These are phyloP conservation scores for Heliconius hewitsoni DNA, from an alignment of 1,140 invertebrate genomes.

Conservation along the genomic window DNA sequence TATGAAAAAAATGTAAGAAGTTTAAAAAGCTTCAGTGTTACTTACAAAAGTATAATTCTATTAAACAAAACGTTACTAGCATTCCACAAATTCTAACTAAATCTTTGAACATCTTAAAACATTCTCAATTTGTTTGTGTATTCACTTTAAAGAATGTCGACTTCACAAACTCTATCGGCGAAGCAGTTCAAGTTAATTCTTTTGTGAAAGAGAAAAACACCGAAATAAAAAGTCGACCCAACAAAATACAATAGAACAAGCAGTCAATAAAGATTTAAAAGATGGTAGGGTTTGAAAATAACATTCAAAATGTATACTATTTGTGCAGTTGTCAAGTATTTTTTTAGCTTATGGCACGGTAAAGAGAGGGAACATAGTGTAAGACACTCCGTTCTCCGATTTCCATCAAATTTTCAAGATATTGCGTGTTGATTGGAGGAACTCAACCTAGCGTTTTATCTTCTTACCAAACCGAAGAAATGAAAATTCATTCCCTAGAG, in stretches of 20 bases:
- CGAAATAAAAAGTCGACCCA: constrained; percentile 16
- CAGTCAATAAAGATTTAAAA: constrained; percentile 1
- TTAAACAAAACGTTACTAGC: not conserved
- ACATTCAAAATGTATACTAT: not conserved
- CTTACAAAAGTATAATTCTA: not conserved
- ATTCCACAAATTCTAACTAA: constrained; percentile 1
- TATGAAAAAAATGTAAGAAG: no score
- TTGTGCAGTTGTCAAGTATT: not conserved
- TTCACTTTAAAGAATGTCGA: constrained; percentile 20
- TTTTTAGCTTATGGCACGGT: not conserved
- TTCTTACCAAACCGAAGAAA: not conserved
- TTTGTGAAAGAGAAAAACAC: constrained; percentile 28
- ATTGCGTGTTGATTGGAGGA: no score
- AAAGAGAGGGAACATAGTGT: no score
- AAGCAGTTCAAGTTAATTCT: constrained; percentile 23
- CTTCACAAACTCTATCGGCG: constrained; percentile 17
- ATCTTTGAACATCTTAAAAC: constrained; percentile 16
- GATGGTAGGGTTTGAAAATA: not conserved
- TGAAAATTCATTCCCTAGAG: not conserved
- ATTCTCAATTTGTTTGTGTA: constrained; percentile 22
- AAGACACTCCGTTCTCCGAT: no score
- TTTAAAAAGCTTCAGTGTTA: no score
- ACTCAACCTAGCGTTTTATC: no score
- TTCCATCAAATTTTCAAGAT: no score
- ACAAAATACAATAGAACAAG: not conserved